Conservation (phyloP, 1,140 invertebrate species). For the Oncopeltus fasciatus region DNA sequence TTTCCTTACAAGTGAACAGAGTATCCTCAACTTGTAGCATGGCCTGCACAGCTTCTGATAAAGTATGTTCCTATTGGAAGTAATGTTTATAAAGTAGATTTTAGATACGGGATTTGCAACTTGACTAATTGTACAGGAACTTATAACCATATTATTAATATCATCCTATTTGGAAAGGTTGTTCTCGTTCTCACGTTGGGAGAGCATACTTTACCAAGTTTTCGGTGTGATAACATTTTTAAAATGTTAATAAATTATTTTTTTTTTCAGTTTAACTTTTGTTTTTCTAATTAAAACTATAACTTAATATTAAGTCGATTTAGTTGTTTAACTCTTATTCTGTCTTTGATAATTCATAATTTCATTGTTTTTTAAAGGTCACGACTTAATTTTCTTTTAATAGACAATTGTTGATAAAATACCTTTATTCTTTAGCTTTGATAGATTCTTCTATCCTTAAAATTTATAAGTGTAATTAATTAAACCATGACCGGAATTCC, state of each 20-base stretch:
- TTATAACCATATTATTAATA: background rate
- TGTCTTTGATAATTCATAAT: too few relatives aligned
- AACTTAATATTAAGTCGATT: too few relatives aligned
- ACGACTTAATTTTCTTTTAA: too few relatives aligned
- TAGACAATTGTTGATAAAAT: too few relatives aligned
- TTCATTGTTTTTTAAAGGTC: too few relatives aligned
- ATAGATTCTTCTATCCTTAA: too few relatives aligned
- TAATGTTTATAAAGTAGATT: background rate
- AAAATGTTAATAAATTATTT: background rate
- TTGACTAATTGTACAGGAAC: background rate
- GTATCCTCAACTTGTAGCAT: background rate
- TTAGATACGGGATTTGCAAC: background rate
- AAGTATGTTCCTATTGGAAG: background rate
- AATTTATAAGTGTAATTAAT: too few relatives aligned
- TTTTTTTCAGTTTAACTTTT: too few relatives aligned
- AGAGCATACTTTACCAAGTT: background rate
- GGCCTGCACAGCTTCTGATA: background rate
- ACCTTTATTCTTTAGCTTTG: too few relatives aligned
- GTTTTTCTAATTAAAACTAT: too few relatives aligned
- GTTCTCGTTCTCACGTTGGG: background rate
- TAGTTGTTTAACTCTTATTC: too few relatives aligned
- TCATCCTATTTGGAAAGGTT: background rate
- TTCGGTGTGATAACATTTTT: background rate
- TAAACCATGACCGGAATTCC: too few relatives aligned
- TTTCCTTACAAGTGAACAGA: background rate